These are phyloP conservation scores for Papilio helenus DNA, from an alignment of 1,140 invertebrate genomes.

Conservation along the genomic window DNA sequence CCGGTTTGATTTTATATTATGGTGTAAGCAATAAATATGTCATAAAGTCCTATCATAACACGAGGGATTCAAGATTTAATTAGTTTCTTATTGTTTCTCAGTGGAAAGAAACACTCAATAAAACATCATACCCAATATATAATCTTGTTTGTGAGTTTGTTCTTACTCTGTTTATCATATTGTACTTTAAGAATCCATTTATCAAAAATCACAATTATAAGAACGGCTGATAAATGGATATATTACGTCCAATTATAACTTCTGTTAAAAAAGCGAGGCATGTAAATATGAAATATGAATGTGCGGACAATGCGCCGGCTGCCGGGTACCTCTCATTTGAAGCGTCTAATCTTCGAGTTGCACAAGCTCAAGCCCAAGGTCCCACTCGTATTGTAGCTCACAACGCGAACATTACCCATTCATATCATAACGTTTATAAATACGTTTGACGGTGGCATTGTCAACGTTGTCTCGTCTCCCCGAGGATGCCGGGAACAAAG, in stretches of 20 bases:
- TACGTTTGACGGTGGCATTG: slow-evolving; percentile 74
- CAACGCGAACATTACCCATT: slow-evolving; percentile 73
- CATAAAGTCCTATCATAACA: neutral
- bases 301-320: slow-evolving; percentile 7
- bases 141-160: too few species aligned
- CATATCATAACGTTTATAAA: slow-evolving; percentile 80
- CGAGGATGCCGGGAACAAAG: slow-evolving; percentile 75
- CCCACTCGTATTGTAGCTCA: slow-evolving; percentile 53
- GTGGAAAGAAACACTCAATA: too few species aligned
- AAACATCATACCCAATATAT: too few species aligned
- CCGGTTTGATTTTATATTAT: neutral
- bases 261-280: neutral
- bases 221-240: neutral
- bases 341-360: slow-evolving; percentile 70
- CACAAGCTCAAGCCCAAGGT: slow-evolving; percentile 69
- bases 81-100: neutral
- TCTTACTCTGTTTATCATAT: neutral
- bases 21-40: neutral
- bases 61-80: neutral
- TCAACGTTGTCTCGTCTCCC: slow-evolving; percentile 66
- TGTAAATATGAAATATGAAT: slow-evolving; percentile 24
- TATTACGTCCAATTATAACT: slow-evolving; percentile 1
- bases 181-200: neutral
- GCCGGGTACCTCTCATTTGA: neutral
- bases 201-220: neutral